These are phyloP conservation scores for Drosophila kepulauana DNA, from an alignment of 1,140 invertebrate genomes.

Conservation along the genomic window DNA sequence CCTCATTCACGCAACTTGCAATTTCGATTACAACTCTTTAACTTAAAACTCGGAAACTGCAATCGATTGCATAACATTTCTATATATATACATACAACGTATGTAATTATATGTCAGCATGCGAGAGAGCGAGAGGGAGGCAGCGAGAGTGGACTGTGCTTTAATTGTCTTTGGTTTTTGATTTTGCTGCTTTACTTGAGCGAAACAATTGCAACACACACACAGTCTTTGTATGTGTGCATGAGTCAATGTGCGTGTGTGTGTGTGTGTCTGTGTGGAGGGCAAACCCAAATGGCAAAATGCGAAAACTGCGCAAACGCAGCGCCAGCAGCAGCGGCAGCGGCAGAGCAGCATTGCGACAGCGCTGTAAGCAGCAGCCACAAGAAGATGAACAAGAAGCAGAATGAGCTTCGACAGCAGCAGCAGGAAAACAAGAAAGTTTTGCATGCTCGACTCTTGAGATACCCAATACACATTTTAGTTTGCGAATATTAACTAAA, in stretches of 20 bases:
- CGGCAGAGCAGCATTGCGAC: constrained; percentile 37
- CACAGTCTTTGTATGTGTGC: constrained; percentile 4
- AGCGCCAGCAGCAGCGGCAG: constrained; percentile 17
- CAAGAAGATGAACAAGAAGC: constrained; percentile 7
- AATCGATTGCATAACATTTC: constrained; percentile 51
- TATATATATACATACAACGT: constrained; percentile 10
- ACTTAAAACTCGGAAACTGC: constrained; percentile 40
- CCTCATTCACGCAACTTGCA: constrained; percentile 42
- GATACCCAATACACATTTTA: neutral
- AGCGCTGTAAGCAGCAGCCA: constrained; percentile 23
- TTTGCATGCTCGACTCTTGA: no score
- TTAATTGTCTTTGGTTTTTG: constrained; percentile 46
- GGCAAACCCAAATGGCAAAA: constrained; percentile 46
- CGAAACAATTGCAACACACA: constrained; percentile 57
- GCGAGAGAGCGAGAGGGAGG: constrained; percentile 6
- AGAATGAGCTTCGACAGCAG: constrained; percentile 20
- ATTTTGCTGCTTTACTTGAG: constrained; percentile 49
- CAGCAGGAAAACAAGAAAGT: neutral
- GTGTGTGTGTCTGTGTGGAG: constrained; percentile 33
- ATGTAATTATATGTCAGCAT: constrained; percentile 4
- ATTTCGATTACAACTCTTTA: constrained; percentile 47
- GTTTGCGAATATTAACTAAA: no score
- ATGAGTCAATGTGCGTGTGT: constrained; percentile 7
- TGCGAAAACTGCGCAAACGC: constrained; percentile 58
- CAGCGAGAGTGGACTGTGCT: constrained; percentile 21